Evolutionary conservation across 2,888 invertebrate species (phyloP), one percentile per base, ranked within the genome.

Genomic region (Apamea sordens): DNA sequence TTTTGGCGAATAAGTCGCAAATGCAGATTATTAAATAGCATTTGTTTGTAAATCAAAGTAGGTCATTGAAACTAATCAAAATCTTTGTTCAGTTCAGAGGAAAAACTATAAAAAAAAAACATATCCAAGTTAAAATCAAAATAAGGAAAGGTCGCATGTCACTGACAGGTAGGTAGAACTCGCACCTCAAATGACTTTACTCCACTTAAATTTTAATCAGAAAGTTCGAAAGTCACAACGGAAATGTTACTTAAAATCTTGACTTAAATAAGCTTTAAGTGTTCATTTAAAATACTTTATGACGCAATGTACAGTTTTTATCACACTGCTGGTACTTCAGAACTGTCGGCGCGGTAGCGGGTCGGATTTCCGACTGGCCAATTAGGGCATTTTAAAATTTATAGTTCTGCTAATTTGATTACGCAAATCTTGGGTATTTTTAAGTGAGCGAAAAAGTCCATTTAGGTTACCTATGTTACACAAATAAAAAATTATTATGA

Each of bases 161-260:
- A 59, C 28, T 15, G 47, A 63, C n/a, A 59, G 56, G n/a, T 59
- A 53, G 53, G 53, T 11, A 32, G 32, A 32, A 59, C 56, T 59
- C 11, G 41, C 41, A 13, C 53, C 44, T 70, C 71, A 67, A 68
- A 68, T 65, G 65, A 74, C 70, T 70, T 80, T 76, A 83, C 79
- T 81, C 79, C 79, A 87, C 74, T 63, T 80, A 24, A 86, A 73
- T 73, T 53, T 81, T 36, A 80, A 86, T 79, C 77, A 78, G 84
- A 82, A 89, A 89, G 64, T 89, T 80, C 69, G 76, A 87, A 86
- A 89, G 83, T 68, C 64, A 67, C 1, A 72, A 64, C 84, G 84
- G 86, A 85, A 79, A 83, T 79, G 36, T 85, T 77, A 88, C 80
- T 83, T 79, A 73, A 73, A 83, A 28, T 65, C 53, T 74, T 78